Percentiles rank a stretch among this genome's conserved stretches.
phyloP scores from a whole-genome alignment of 92 coral and sea anemone genomes.

The Actinernus sp. region DNA sequence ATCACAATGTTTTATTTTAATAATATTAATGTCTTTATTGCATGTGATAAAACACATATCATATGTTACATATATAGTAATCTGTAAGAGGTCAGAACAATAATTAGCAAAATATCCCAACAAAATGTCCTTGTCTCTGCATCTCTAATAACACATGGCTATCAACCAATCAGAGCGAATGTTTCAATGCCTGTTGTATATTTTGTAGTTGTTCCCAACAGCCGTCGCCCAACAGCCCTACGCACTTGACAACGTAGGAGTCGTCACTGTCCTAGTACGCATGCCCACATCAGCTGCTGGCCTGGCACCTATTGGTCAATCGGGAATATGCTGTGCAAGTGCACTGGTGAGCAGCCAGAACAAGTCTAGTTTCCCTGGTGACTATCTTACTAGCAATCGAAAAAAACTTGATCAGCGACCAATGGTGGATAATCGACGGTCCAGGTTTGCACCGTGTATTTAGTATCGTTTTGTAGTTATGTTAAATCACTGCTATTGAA shows the following conservation, averaged over 20 bases:
- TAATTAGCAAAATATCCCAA: too few species aligned
- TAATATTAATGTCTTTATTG: too few species aligned
- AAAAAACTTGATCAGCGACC: neutral
- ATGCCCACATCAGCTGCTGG: slow-evolving; percentile 72
- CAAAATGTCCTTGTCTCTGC: too few species aligned
- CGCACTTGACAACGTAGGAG: slow-evolving; percentile 57
- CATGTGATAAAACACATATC: too few species aligned
- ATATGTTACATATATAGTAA: too few species aligned
- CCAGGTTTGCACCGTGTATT: neutral
- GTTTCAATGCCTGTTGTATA: neutral
- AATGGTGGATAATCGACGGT: neutral
- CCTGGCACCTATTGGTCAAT: slow-evolving; percentile 74
- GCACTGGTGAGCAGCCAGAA: slow-evolving; percentile 22
- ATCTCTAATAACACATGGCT: too few species aligned
- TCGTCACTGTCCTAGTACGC: slow-evolving; percentile 76
- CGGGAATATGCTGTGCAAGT: slow-evolving; percentile 81
- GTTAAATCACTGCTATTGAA: too few species aligned
- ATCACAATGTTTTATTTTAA: too few species aligned
- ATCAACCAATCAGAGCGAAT: too few species aligned
- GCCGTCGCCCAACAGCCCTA: slow-evolving; percentile 80
- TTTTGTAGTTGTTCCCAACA: slow-evolving; percentile 45
- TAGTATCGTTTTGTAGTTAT: too few species aligned
- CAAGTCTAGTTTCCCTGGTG: neutral
- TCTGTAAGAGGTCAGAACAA: too few species aligned
- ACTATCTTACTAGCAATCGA: neutral